Conservation (phyloP, 2,888 invertebrate genomes). For the Yponomeuta malinellus region DNA sequence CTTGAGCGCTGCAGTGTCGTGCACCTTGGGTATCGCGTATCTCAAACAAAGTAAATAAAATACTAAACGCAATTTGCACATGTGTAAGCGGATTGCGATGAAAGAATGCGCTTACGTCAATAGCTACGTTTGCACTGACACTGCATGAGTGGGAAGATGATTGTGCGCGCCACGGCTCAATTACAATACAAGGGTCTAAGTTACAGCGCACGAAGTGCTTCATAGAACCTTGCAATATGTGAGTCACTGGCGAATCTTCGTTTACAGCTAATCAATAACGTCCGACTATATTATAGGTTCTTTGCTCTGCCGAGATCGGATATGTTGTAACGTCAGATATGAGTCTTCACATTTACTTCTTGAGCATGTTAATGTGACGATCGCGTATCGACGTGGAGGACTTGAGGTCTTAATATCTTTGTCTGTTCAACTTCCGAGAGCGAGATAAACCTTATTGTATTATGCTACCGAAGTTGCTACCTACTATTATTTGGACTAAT, state of each 20-base stretch:
- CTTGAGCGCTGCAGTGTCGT: slow-evolving; percentile 5
- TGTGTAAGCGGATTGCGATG: slow-evolving; percentile 2
- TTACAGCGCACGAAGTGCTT: background rate
- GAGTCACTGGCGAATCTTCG: background rate
- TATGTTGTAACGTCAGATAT: background rate
- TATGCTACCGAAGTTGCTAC: no score
- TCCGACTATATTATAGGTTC: background rate
- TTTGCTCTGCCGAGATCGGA: background rate
- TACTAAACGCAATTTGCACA: slow-evolving; percentile 1
- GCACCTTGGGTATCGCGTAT: slow-evolving; percentile 8
- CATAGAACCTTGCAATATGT: background rate
- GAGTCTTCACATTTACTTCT: background rate
- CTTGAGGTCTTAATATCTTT: no score
- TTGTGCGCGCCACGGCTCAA: background rate
- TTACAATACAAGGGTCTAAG: background rate
- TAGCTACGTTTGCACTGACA: slow-evolving; percentile 13
- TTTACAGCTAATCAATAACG: background rate
- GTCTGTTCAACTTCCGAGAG: no score
- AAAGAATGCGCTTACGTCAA: slow-evolving; percentile 12
- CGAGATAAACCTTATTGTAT: no score
- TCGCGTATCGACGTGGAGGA: no score
- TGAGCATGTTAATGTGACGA: no score
- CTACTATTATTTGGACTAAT: no score
- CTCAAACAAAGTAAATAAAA: slow-evolving; percentile 6
- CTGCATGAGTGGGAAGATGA: slow-evolving; percentile 8